Conservation (phyloP, 2,113 vertebrate species). For the Pelusios castaneus region DNA sequence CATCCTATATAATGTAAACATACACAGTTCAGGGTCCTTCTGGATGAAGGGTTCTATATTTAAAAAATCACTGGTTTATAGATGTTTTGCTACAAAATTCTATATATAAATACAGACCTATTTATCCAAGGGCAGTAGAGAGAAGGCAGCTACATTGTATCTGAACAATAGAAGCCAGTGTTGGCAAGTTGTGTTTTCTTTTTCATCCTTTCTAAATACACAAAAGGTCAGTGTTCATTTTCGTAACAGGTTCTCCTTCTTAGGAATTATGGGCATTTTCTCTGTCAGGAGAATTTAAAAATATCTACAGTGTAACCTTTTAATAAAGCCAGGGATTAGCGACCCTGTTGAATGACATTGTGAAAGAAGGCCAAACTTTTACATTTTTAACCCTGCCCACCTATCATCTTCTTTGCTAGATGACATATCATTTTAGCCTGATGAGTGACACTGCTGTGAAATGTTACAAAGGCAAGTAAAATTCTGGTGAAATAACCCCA, state of each 20-base stretch:
- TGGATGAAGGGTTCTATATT: background rate
- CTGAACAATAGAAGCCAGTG: fast-evolving
- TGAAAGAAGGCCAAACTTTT: background rate
- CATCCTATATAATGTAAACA: background rate
- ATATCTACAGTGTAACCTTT: background rate
- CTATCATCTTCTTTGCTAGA: fast-evolving
- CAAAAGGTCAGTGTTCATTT: background rate
- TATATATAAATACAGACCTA: background rate
- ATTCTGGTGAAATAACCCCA: background rate
- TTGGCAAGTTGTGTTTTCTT: fast-evolving
- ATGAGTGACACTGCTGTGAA: background rate
- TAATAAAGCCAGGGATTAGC: background rate
- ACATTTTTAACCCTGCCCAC: background rate
- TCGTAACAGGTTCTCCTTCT: background rate
- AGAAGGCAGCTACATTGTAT: fast-evolving
- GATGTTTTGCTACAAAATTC: background rate
- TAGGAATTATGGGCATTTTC: background rate
- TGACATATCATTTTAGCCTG: background rate
- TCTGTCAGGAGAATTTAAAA: background rate
- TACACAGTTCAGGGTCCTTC: background rate
- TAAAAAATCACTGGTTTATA: background rate
- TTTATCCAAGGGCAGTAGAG: fast-evolving
- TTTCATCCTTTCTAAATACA: background rate
- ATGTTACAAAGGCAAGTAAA: background rate
- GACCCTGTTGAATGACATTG: fast-evolving